A percentile compares a stretch with the other conserved stretches of the same genome.
These are phyloP conservation scores for Tanypteryx hageni DNA, from an alignment of 2,888 invertebrate genomes.

Conservation along the genomic window DNA sequence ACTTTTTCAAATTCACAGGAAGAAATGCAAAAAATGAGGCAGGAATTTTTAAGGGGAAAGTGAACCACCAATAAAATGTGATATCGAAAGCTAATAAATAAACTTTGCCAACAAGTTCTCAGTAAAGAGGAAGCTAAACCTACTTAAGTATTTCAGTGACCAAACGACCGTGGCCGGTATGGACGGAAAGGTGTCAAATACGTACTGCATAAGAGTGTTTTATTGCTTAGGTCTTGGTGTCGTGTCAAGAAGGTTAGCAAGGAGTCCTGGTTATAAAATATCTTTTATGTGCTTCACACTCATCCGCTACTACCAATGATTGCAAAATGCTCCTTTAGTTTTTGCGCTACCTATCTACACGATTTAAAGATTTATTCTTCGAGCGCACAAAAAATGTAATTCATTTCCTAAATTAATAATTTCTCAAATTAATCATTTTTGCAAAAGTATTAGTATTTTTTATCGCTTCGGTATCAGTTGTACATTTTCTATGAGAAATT, in stretches of 20 bases:
- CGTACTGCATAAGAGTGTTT: background rate
- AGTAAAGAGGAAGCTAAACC: background rate
- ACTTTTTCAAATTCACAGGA: too few relatives aligned
- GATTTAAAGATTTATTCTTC: background rate
- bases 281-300: slow-evolving; percentile 2
- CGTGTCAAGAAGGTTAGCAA: slow-evolving; percentile 8
- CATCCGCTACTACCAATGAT: background rate
- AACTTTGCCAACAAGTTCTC: background rate
- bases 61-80: background rate
- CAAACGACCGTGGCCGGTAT: background rate
- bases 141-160: background rate
- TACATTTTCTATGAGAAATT: too few relatives aligned
- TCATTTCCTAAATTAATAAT: too few relatives aligned
- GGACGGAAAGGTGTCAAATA: background rate
- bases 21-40: too few relatives aligned
- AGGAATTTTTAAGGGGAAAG: background rate
- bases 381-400: background rate
- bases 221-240: background rate
- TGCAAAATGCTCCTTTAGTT: background rate
- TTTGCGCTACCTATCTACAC: background rate
- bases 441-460: too few relatives aligned
- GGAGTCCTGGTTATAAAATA: background rate
- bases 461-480: too few relatives aligned
- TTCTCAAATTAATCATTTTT: too few relatives aligned
- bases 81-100: background rate